Conservation (phyloP, 2,113 vertebrate species). For the Saimiri boliviensis region DNA sequence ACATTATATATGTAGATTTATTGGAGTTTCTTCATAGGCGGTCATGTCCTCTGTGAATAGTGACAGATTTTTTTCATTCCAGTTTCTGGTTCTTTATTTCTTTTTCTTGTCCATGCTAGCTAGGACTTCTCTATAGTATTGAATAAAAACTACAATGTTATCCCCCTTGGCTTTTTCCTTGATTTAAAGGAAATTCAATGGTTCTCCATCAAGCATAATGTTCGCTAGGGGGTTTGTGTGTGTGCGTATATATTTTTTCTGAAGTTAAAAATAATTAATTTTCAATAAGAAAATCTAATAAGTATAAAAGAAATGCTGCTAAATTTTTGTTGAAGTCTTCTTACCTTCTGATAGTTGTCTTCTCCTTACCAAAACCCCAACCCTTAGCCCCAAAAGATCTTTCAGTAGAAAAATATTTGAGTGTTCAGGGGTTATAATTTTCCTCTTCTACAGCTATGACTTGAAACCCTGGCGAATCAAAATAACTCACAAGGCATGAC, state of each 20-base stretch:
- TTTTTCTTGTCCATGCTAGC: background rate
- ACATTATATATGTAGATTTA: background rate
- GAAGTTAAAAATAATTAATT: constrained; percentile 38
- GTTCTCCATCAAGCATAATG: background rate
- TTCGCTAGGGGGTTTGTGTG: background rate
- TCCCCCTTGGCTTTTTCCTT: background rate
- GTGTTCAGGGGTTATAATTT: background rate
- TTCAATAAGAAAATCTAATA: constrained; percentile 19
- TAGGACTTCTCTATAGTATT: background rate
- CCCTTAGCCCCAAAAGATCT: background rate
- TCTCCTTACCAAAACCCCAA: background rate
- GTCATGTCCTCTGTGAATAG: background rate
- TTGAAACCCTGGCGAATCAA: constrained; percentile 1
- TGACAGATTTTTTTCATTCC: background rate
- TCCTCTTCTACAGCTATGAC: background rate
- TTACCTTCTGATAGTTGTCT: background rate
- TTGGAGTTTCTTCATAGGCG: background rate
- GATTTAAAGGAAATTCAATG: background rate
- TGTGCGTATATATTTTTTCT: background rate
- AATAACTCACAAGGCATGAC: background rate
- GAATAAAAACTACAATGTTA: background rate
- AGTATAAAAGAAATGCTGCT: constrained; percentile 33
- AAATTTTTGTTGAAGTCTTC: constrained; percentile 44
- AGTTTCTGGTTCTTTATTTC: background rate
- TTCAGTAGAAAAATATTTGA: constrained; percentile 25